Percentiles rank a stretch among this genome's conserved stretches.
Conservation (phyloP, 2,888 invertebrate genomes). For the Embidobia sp. region DNA sequence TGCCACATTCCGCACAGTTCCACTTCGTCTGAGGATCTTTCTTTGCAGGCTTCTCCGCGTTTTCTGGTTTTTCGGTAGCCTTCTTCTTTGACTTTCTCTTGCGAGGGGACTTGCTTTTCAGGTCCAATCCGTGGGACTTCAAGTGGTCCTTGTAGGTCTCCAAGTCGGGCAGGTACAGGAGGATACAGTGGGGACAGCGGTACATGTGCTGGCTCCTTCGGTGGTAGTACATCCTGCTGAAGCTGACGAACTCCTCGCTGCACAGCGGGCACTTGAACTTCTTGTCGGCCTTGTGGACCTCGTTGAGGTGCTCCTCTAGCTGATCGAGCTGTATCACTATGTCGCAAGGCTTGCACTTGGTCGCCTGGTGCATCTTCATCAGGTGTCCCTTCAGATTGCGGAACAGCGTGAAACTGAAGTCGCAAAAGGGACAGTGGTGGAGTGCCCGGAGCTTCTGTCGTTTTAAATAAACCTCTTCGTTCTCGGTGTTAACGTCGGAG, state of each 20-base stretch:
- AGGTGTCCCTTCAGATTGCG: constrained; percentile 13
- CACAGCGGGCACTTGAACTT: constrained; percentile 15
- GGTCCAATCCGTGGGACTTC: constrained; percentile 15
- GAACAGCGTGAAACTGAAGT: constrained; percentile 25
- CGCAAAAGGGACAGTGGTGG: constrained; percentile 36
- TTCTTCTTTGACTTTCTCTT: background rate
- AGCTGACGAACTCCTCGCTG: background rate
- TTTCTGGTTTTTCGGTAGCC: no score
- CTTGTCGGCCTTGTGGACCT: background rate
- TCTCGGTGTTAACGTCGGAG: background rate
- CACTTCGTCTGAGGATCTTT: no score
- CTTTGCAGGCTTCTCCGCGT: no score
- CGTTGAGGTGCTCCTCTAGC: constrained; percentile 2
- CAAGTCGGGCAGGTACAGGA: constrained; percentile 7
- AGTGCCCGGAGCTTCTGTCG: background rate
- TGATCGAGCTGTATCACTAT: background rate
- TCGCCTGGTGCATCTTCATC: constrained; percentile 3
- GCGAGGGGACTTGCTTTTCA: background rate
- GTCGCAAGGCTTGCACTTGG: constrained; percentile 27
- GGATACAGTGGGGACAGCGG: constrained; percentile 20
- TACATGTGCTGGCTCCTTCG: constrained; percentile 28
- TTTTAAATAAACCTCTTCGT: background rate
- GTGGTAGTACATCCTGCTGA: constrained; percentile 22
- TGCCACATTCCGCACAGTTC: constrained; percentile 35
- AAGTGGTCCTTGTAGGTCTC: constrained; percentile 29